Conservation (phyloP, 2,113 vertebrate genomes). For the Toxotes chatareus region DNA sequence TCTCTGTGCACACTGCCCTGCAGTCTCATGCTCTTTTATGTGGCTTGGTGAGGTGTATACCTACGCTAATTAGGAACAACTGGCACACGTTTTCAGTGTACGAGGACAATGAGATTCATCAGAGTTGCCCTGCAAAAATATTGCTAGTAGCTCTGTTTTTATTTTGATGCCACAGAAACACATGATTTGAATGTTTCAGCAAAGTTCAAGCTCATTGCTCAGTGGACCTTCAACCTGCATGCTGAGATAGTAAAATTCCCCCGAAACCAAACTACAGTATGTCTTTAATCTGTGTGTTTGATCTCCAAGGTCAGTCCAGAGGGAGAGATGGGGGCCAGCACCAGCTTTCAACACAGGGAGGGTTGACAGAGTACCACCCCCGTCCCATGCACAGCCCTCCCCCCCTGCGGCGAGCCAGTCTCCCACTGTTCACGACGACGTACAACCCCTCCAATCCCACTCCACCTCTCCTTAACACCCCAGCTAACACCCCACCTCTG, state of each 20-base stretch:
- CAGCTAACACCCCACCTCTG: constrained; percentile 75
- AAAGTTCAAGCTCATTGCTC: constrained; percentile 3
- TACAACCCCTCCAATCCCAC: constrained; percentile 56
- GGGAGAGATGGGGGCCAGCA: constrained; percentile 62
- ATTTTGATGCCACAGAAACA: neutral
- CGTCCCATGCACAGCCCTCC: constrained; percentile 90
- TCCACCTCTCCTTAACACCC: constrained; percentile 58
- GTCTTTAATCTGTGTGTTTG: constrained; percentile 25
- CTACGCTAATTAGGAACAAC: too few species aligned
- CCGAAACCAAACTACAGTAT: too few species aligned
- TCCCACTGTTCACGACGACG: constrained; percentile 81
- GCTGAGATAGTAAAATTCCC: too few species aligned
- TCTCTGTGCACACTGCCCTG: too few species aligned
- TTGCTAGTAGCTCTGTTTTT: neutral
- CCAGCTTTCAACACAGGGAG: constrained; percentile 68
- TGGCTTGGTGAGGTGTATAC: too few species aligned
- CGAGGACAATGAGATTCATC: too few species aligned
- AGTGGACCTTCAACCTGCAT: neutral
- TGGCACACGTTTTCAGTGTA: too few species aligned
- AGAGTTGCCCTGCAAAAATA: too few species aligned
- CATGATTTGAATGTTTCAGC: neutral
- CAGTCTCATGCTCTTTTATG: too few species aligned
- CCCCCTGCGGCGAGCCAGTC: constrained; percentile 87
- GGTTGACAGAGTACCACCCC: constrained; percentile 78
- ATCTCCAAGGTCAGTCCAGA: constrained; percentile 65